Evolutionary conservation across 2,113 vertebrate genomes (phyloP).

Genomic region (Tichodroma muraria): DNA sequence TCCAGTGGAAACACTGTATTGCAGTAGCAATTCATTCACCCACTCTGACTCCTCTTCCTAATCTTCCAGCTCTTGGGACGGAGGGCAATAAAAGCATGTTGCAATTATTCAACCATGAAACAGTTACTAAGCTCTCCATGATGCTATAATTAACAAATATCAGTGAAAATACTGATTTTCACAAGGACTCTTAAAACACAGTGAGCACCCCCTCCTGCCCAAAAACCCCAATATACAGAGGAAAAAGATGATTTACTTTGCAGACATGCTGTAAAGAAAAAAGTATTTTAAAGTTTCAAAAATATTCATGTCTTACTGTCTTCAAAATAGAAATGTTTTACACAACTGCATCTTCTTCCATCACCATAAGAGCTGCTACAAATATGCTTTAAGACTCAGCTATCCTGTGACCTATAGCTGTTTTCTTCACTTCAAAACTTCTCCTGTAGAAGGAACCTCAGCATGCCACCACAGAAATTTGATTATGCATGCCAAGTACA

Average conservation of each 20-base stretch:
- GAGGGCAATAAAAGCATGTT: background rate
- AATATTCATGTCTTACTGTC: background rate
- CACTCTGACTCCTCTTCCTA: background rate
- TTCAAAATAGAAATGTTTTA: background rate
- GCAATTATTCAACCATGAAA: background rate
- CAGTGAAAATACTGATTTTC: background rate
- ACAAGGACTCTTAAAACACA: background rate
- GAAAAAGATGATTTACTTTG: background rate
- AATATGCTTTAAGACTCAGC: background rate
- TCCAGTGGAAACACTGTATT: background rate
- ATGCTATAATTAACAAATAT: background rate
- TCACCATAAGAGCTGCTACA: background rate
- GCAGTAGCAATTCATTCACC: background rate
- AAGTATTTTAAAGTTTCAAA: background rate
- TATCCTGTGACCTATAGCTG: background rate
- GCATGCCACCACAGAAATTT: background rate
- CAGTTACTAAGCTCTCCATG: background rate
- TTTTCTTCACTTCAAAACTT: background rate
- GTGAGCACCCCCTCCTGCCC: background rate
- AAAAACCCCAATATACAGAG: background rate
- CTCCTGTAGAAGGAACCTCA: background rate
- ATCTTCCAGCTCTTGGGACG: background rate
- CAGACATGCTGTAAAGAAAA: background rate
- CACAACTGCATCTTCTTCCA: background rate
- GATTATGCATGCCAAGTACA: background rate